phyloP scores from a whole-genome alignment of 2,797 vertebrate genomes.

The Scolopax rusticola region DNA sequence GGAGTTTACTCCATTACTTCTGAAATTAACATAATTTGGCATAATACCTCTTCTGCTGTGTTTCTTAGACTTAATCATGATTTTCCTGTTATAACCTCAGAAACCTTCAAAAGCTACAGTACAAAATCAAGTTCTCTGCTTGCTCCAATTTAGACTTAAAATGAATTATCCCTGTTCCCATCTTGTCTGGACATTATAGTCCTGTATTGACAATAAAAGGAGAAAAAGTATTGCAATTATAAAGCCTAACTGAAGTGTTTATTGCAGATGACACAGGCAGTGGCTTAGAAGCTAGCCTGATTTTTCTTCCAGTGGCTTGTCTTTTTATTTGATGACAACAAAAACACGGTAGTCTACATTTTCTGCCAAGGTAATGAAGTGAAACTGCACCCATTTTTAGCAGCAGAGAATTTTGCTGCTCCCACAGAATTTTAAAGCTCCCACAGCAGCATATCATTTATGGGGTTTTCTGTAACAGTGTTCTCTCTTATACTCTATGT shows the following conservation, averaged over 20 bases:
- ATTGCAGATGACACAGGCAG: background rate
- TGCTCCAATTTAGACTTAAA: background rate
- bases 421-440: background rate
- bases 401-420: background rate
- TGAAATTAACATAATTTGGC: background rate
- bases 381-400: slow-evolving; percentile 1
- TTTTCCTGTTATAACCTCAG: background rate
- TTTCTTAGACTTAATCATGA: background rate
- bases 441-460: background rate
- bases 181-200: background rate
- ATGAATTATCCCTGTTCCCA: background rate
- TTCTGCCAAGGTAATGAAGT: background rate
- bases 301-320: background rate
- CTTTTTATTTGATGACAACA: background rate
- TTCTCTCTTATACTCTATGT: background rate
- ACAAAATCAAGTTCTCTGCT: background rate
- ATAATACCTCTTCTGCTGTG: background rate
- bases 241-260: background rate
- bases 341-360: background rate
- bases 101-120: background rate
- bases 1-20: background rate
- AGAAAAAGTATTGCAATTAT: background rate
- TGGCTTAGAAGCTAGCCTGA: background rate
- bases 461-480: background rate
- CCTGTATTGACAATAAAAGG: background rate